Evolutionary conservation across 1,140 invertebrate genomes (phyloP), one percentile per base, ranked within the genome.

Genomic region (Portunus trituberculatus): DNA sequence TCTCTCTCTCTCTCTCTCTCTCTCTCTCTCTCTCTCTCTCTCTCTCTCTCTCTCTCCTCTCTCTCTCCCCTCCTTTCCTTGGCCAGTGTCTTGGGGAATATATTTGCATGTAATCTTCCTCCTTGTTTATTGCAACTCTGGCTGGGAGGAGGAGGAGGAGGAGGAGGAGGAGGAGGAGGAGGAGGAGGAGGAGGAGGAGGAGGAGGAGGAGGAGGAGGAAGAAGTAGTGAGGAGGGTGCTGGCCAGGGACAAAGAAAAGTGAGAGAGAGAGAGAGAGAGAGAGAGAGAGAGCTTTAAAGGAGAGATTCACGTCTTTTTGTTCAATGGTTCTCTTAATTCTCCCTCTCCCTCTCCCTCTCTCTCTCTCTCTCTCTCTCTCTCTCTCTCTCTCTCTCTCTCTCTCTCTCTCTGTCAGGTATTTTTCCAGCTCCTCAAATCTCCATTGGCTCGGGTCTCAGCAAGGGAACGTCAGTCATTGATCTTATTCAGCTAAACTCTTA

Each of bases 401-500:
- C 32, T 31, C 45, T 45, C 45, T 46, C 28, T 83, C 32, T 25
- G 14, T 48, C 29, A 28, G 92, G 45, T 48, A 59, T 93, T 52
- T 93, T 48, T 93, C 48, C 76, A 87, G 84, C 83, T 87, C 31
- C 86, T 59, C 83, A 87, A 87, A 59, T 93, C 92, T 25, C 46
- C 45, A 93, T 86, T 31, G 83, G 45, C 92, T 39, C 52, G 28
- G 28, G 84, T 45, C 82, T 87, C 45, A 3, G 83, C 59, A 93
- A 93, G 31, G 92, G 92, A 87, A 48, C 88, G 52, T 25, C 31
- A 25, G 83, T 91, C 94, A 95, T 92, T 95, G 94, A 95, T 95
- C 94, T 95, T 67, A 95, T 95, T 92, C 94, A 91, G 89, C 84
- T 0, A 45, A 94, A 93, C 91, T 88, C 94, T 91, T 92, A 95